A percentile compares a stretch with the other conserved stretches of the same genome.
These are phyloP conservation scores for Drosophila fungiperda DNA, from an alignment of 2,888 invertebrate genomes.

Conservation along the genomic window DNA sequence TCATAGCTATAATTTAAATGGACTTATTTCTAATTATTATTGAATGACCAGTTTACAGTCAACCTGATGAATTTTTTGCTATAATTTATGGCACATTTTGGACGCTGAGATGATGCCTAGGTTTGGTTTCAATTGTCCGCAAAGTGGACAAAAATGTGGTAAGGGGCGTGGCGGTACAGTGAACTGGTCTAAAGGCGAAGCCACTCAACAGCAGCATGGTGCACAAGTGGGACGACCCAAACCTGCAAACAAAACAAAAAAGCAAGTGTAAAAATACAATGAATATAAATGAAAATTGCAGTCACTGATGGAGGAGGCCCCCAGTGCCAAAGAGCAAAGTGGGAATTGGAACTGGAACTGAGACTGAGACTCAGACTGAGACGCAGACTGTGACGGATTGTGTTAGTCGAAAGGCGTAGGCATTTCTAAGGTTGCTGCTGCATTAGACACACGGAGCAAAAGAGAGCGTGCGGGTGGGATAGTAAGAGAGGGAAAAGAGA, in stretches of 20 bases:
- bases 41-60: not conserved
- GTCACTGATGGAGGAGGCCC: conserved; percentile 27
- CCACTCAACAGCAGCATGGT: conserved; percentile 59
- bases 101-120: conserved; percentile 48
- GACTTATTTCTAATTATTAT: not conserved
- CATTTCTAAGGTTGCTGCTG: conserved; percentile 67
- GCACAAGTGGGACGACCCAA: conserved; percentile 41
- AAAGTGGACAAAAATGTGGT: conserved; percentile 3
- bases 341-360: conserved; percentile 24
- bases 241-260: conserved; percentile 19
- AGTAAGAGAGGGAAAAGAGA: not conserved
- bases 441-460: conserved; percentile 43
- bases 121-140: conserved; percentile 33
- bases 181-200: conserved; percentile 40
- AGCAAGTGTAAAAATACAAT: conserved; percentile 36
- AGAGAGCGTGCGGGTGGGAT: not conserved
- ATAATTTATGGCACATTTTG: conserved; percentile 55
- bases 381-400: conserved; percentile 44
- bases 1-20: not conserved
- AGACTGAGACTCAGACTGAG: conserved; percentile 18
- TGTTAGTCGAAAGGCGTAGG: conserved; percentile 35
- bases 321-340: conserved; percentile 19
- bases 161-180: not conserved
- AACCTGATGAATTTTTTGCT: conserved; percentile 1
- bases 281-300: conserved; percentile 67